These are phyloP conservation scores for Mechanitis messenoides DNA, from an alignment of 2,888 invertebrate genomes.

Conservation along the genomic window DNA sequence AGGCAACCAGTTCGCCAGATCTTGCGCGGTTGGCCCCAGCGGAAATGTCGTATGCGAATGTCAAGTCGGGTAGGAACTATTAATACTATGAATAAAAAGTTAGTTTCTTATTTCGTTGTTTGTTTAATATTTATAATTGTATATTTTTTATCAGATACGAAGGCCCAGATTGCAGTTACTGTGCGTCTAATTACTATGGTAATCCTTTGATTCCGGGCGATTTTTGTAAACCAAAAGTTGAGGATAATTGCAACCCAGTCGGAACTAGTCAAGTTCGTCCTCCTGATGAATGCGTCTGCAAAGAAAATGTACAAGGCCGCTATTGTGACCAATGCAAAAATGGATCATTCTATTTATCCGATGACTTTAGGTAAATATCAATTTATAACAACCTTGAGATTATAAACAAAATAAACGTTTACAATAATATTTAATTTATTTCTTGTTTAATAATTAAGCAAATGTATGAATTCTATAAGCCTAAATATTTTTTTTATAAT, in stretches of 20 bases:
- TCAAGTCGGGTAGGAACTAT: slow-evolving; percentile 79
- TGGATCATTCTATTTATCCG: slow-evolving; percentile 88
- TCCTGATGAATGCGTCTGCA: slow-evolving; percentile 63
- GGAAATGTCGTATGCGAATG: slow-evolving; percentile 89
- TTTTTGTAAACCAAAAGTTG: slow-evolving; percentile 76
- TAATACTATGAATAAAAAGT: background rate
- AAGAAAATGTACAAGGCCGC: slow-evolving; percentile 83
- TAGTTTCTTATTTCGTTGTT: background rate
- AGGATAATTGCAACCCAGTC: slow-evolving; percentile 81
- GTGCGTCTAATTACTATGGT: slow-evolving; percentile 87
- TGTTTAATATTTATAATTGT: slow-evolving; percentile 9
- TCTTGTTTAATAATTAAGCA: too few species aligned
- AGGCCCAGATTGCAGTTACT: slow-evolving; percentile 86
- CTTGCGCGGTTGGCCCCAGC: slow-evolving; percentile 84
- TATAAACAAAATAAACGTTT: background rate
- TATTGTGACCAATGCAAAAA: slow-evolving; percentile 91
- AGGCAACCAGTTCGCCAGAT: slow-evolving; percentile 88
- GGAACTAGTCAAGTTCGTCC: slow-evolving; percentile 78
- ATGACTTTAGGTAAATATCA: slow-evolving; percentile 61
- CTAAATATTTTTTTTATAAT: slow-evolving; percentile 7
- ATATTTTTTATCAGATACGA: slow-evolving; percentile 57
- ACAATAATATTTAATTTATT: background rate
- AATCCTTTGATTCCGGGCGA: slow-evolving; percentile 87
- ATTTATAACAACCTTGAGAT: background rate
- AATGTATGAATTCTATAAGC: background rate